These are phyloP conservation scores for Lasius fuliginosus DNA, from an alignment of 2,888 invertebrate species.

Conservation along the genomic window DNA sequence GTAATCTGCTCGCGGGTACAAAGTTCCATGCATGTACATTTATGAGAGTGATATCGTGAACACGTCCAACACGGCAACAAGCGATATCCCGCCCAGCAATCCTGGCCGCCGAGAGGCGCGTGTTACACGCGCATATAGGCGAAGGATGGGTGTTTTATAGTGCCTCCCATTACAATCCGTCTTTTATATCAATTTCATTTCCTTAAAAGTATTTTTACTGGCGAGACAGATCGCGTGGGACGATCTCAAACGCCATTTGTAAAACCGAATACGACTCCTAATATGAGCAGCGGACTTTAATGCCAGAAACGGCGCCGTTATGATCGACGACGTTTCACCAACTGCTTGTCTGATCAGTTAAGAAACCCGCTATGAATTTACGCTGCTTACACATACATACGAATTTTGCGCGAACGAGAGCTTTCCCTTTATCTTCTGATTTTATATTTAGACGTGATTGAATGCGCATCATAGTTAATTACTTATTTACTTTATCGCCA, in stretches of 20 bases:
- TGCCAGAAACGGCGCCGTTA: conserved; percentile 67
- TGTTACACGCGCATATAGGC: not conserved
- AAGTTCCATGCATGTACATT: conserved; percentile 58
- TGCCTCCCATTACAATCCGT: conserved; percentile 67
- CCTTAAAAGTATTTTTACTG: conserved; percentile 79
- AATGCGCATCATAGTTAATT: not conserved
- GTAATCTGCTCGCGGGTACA: conserved; percentile 41
- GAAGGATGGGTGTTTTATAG: conserved; percentile 63
- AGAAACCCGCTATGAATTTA: conserved; percentile 29
- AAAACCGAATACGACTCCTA: conserved; percentile 68
- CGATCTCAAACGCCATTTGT: conserved; percentile 69
- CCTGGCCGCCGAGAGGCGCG: conserved; percentile 25
- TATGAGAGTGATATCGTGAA: conserved; percentile 61
- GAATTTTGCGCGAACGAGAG: not conserved
- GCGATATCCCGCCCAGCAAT: conserved; percentile 61
- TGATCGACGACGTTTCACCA: conserved; percentile 67
- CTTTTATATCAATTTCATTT: conserved; percentile 79
- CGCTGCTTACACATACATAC: not conserved
- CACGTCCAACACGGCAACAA: conserved; percentile 61
- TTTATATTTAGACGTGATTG: not conserved
- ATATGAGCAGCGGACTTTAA: conserved; percentile 66
- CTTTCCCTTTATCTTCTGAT: not conserved
- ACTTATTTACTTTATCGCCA: not conserved
- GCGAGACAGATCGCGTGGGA: conserved; percentile 49
- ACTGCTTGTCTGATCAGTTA: conserved; percentile 36